Conservation (phyloP, 2,797 vertebrate genomes). For the Diplodus puntazzo region DNA sequence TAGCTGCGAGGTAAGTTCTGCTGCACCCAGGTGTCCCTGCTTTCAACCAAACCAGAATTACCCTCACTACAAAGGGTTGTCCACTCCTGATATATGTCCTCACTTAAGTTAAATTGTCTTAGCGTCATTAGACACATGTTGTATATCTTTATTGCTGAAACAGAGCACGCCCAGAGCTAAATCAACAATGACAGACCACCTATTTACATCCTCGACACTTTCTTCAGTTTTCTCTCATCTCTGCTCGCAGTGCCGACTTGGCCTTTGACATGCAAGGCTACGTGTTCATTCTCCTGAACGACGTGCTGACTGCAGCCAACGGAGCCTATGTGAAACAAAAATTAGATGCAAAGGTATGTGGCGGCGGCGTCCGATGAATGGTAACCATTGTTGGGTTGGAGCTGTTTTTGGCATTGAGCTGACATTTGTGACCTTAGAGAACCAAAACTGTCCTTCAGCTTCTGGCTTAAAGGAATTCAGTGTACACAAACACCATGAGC, state of each 20-base stretch:
- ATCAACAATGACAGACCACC: not conserved
- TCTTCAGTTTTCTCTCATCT: not conserved
- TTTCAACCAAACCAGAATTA: constrained; percentile 34
- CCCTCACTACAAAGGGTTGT: constrained; percentile 55
- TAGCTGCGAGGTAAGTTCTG: constrained; percentile 92
- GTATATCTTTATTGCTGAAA: constrained; percentile 23
- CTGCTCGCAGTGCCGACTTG: constrained; percentile 89
- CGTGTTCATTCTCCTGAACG: constrained; percentile 94
- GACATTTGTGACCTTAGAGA: constrained; percentile 46
- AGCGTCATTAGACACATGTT: constrained; percentile 44
- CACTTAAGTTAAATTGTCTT: constrained; percentile 7
- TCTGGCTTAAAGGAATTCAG: constrained; percentile 8
- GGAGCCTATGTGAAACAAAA: constrained; percentile 98
- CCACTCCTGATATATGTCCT: constrained; percentile 45
- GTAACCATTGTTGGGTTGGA: constrained; percentile 59
- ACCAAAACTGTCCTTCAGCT: constrained; percentile 42
- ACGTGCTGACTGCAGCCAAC: constrained; percentile 96
- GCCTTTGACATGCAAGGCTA: constrained; percentile 97
- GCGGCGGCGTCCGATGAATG: constrained; percentile 58
- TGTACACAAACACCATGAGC: not conserved
- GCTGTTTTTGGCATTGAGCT: constrained; percentile 48
- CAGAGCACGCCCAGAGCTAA: constrained; percentile 5
- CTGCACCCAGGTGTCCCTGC: constrained; percentile 57
- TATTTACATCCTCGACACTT: constrained; percentile 15
- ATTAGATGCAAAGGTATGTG: constrained; percentile 95